Evolutionary conservation across 2,113 vertebrate species (phyloP).

Genomic region (Picathartes gymnocephalus): DNA sequence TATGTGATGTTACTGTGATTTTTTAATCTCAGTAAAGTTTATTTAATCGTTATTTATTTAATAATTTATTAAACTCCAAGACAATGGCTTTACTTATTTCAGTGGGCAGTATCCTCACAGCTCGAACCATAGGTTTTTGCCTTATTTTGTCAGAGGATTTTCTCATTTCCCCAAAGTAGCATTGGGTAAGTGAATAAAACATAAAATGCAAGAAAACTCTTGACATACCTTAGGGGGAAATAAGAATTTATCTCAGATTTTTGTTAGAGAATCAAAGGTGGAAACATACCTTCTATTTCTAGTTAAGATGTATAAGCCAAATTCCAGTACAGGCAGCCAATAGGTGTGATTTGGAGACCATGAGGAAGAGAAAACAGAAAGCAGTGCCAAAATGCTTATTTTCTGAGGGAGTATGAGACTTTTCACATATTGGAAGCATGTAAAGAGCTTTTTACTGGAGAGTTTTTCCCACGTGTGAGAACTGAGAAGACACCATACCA

Average conservation of each 20-base stretch:
- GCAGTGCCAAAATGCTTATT: neutral
- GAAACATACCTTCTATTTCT: neutral
- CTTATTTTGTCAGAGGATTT: neutral
- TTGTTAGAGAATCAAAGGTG: neutral
- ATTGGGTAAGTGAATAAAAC: neutral
- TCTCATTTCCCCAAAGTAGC: neutral
- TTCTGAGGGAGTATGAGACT: neutral
- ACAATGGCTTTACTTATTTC: neutral
- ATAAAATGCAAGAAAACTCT: neutral
- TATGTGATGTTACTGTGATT: neutral
- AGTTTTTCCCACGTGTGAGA: neutral
- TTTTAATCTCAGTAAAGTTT: neutral
- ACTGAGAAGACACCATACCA: neutral
- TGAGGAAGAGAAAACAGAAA: neutral
- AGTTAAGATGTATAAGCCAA: neutral
- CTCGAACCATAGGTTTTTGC: rapidly evolving
- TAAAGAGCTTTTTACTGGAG: neutral
- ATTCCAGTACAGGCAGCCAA: neutral
- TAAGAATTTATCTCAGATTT: neutral
- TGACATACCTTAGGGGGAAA: neutral
- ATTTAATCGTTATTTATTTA: neutral
- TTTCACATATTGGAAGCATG: neutral
- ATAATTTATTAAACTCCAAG: neutral
- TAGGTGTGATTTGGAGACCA: neutral
- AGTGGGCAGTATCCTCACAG: neutral